phyloP scores from a whole-genome alignment of 2,888 invertebrate genomes.

The Empis stercorea region DNA sequence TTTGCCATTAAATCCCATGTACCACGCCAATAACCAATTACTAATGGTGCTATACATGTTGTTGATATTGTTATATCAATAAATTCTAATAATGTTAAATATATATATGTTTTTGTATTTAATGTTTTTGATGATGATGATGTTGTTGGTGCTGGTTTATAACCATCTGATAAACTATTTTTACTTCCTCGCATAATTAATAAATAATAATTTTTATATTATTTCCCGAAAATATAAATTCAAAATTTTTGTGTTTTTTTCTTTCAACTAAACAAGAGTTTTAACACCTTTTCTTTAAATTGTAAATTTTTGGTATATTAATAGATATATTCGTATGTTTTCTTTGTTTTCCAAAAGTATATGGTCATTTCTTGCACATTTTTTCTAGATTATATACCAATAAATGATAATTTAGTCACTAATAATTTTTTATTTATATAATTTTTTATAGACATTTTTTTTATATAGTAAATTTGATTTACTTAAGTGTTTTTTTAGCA shows the following conservation, averaged over 20 bases:
- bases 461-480: too few species aligned
- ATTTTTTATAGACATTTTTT: too few species aligned
- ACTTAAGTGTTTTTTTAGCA: too few species aligned
- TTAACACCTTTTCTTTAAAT: neutral
- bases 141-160: neutral
- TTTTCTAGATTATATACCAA: too few species aligned
- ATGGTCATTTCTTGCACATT: too few species aligned
- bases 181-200: slow-evolving; percentile 16
- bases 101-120: neutral
- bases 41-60: slow-evolving; percentile 61
- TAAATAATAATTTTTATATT: too few species aligned
- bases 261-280: neutral
- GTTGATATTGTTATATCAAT: slow-evolving; percentile 62
- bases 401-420: too few species aligned
- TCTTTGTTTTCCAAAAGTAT: neutral
- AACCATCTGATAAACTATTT: slow-evolving; percentile 11
- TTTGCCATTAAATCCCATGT: slow-evolving; percentile 69
- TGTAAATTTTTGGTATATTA: neutral
- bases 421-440: too few species aligned
- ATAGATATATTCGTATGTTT: neutral
- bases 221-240: neutral
- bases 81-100: slow-evolving; percentile 42
- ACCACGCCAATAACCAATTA: slow-evolving; percentile 77
- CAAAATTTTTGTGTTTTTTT: neutral
- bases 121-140: too few species aligned